phyloP scores from a whole-genome alignment of 2,888 invertebrate genomes.

The Cataglyphis livida region DNA sequence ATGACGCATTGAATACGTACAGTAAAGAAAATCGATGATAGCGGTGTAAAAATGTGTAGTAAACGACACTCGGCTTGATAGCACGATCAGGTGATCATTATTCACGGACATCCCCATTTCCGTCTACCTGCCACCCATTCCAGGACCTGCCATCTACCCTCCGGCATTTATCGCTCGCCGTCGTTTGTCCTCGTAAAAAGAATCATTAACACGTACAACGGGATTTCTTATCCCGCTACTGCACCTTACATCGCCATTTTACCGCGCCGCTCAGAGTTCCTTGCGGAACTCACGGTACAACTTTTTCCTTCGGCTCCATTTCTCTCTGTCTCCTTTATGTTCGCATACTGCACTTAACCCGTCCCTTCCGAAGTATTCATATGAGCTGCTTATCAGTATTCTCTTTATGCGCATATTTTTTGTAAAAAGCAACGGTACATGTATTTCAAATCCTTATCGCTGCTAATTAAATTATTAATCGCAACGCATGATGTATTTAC shows the following conservation, averaged over 20 bases:
- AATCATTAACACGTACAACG: conserved; percentile 73
- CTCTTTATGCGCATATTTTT: background rate
- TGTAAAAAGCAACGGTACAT: background rate
- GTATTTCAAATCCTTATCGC: background rate
- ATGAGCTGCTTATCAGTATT: background rate
- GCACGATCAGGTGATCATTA: conserved; percentile 60
- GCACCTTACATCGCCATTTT: conserved; percentile 25
- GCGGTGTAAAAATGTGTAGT: conserved; percentile 52
- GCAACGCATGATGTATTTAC: background rate
- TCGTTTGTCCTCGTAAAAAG: conserved; percentile 74
- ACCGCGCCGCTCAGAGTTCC: background rate
- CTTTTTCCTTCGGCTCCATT: conserved; percentile 34
- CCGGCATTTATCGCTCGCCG: conserved; percentile 62
- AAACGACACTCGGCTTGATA: conserved; percentile 11
- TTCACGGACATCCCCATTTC: conserved; percentile 55
- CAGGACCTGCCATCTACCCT: conserved; percentile 31
- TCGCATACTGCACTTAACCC: background rate
- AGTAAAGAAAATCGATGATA: background rate
- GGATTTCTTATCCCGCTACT: conserved; percentile 63
- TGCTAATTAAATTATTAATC: background rate
- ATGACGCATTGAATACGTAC: background rate
- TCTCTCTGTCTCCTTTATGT: conserved; percentile 32
- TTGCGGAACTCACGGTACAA: conserved; percentile 24
- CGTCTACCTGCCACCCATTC: conserved; percentile 23
- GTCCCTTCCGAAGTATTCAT: conserved; percentile 22